Evolutionary conservation across 1,140 invertebrate species (phyloP), one percentile per base, ranked within the genome.

Genomic region (Magallana angulata): DNA sequence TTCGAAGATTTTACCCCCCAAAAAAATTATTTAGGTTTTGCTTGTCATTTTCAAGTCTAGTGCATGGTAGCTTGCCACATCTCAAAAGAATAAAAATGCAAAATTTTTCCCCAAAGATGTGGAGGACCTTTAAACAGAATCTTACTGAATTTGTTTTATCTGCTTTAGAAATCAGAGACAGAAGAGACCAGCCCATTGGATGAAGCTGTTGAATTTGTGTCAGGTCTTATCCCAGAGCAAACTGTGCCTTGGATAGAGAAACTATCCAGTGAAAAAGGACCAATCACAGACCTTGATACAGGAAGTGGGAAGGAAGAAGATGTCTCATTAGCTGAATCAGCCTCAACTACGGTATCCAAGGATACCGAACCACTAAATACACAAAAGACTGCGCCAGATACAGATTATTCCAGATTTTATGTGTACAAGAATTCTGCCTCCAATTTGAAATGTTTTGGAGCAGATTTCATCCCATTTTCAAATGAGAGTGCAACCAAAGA

Each of bases 191-290:
- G 24, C 24, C 12, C 18, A 76, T 11, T 76, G 11, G 68, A 76
- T 76, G 68, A 30, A 76, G 24, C 68, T 48, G 68, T 76, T 24
- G 24, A 76, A 3, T 48, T 48, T 48, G 36, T 48, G 36, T 48
- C 36, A 48, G 5, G 36, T 48, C 36, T 48, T 48, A 48, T 76
- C 36, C 68, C 68, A 14, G 68, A 30, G 36, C 68, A 76, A 76
- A 76, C 18, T 76, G 11, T 76, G 30, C 24, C 68, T 30, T 76
- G 68, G 68, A 76, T 76, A 76, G 68, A 76, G 24, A 76, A 12
- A 30, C 24, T 12, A 48, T 48, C 36, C 36, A 48, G 36, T 48
- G 36, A 5, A 48, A 48, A 48, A 48, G 36, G 36, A 48, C 68
- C 24, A 76, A 76, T 30, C 68, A 76, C 68, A 76, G 68, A 36